Conservation (phyloP, 2,797 vertebrate genomes). For the Manis crassicaudata region DNA sequence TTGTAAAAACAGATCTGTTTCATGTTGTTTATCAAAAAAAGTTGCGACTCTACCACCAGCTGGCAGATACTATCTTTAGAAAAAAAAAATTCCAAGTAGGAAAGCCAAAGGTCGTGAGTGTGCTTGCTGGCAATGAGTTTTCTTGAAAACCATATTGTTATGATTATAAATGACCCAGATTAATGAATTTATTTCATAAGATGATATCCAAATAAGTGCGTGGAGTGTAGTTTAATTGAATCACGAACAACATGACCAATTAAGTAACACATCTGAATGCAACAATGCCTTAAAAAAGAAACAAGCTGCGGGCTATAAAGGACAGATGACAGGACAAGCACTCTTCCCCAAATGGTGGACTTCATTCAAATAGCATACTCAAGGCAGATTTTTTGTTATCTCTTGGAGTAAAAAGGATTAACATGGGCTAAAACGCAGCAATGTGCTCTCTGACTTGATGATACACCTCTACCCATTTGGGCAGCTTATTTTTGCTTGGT, state of each 20-base stretch:
- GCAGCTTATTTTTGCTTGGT: not conserved
- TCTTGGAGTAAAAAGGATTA: not conserved
- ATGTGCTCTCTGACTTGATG: not conserved
- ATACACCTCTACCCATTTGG: not conserved
- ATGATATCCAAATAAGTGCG: not conserved
- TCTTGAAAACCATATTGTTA: not conserved
- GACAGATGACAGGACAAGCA: not conserved
- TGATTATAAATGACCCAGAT: not conserved
- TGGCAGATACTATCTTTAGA: not conserved
- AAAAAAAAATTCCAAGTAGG: constrained; percentile 16
- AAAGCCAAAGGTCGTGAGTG: not conserved
- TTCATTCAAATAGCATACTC: not conserved
- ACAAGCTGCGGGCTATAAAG: not conserved
- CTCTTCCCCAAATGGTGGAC: not conserved
- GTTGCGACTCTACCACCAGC: not conserved
- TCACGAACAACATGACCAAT: not conserved
- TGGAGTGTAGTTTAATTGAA: not conserved
- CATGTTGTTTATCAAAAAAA: not conserved
- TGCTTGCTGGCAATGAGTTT: not conserved
- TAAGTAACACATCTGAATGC: not conserved
- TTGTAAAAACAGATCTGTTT: not conserved
- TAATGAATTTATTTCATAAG: constrained; percentile 36
- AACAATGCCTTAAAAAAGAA: not conserved
- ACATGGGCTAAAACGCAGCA: not conserved
- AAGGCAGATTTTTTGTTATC: not conserved